Conservation (phyloP, 2,888 invertebrate genomes). For the Phania funesta region DNA sequence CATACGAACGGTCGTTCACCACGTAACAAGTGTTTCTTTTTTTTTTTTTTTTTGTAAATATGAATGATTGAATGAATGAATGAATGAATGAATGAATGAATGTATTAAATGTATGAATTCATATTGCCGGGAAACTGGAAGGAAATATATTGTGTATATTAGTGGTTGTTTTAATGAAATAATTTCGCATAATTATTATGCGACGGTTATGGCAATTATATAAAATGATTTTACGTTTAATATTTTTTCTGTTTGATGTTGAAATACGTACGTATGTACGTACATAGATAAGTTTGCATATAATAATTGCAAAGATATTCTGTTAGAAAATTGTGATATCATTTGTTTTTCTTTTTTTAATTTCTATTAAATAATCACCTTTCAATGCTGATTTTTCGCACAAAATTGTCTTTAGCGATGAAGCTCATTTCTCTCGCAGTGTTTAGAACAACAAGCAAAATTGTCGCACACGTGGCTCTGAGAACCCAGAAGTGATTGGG, state of each 20-base stretch:
- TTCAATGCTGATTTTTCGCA: no score
- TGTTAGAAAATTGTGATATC: no score
- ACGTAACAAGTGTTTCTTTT: conserved; percentile 7
- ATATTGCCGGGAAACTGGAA: conserved; percentile 44
- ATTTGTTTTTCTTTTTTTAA: no score
- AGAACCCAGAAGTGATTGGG: no score
- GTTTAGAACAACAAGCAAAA: no score
- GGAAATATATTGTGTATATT: conserved; percentile 45
- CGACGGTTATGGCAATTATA: conserved; percentile 46
- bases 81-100: conserved; percentile 30
- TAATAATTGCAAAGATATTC: no score
- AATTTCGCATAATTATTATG: conserved; percentile 63
- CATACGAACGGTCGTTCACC: conserved; percentile 23
- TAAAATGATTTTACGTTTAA: conserved; percentile 39
- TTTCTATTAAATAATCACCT: no score
- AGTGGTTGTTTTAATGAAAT: conserved; percentile 35
- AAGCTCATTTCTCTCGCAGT: no score
- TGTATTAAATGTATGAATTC: conserved; percentile 50
- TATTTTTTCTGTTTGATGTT: neutral
- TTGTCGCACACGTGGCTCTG: no score
- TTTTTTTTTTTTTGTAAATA: neutral
- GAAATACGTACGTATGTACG: neutral
- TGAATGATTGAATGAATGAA: conserved; percentile 23
- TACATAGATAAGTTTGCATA: neutral
- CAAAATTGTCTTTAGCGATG: no score